Conservation (phyloP, 2,113 vertebrate genomes). For the Dicentrarchus labrax region DNA sequence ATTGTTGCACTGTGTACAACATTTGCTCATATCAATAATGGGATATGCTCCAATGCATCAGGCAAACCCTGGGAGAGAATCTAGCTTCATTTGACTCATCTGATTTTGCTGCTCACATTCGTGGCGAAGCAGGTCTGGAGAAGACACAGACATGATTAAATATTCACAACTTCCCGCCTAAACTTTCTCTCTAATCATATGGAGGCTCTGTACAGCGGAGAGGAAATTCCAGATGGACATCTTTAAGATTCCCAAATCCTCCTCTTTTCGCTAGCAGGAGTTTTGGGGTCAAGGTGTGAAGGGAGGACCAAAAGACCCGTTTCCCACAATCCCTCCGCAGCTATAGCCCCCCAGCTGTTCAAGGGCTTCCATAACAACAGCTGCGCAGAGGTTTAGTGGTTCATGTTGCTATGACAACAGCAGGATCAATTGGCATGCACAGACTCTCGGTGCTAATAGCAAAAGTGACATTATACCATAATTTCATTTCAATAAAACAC, state of each 20-base stretch:
- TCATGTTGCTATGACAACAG: conserved; percentile 87
- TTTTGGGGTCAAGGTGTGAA: conserved; percentile 79
- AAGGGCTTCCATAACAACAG: conserved; percentile 86
- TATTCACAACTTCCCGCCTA: conserved; percentile 58
- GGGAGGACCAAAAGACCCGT: conserved; percentile 76
- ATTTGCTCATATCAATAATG: conserved; percentile 73
- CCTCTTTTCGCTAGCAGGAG: conserved; percentile 55
- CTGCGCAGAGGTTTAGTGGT: conserved; percentile 85
- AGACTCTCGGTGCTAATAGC: conserved; percentile 82
- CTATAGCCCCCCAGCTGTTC: conserved; percentile 86
- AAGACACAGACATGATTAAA: conserved; percentile 52
- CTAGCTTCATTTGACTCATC: conserved; percentile 66
- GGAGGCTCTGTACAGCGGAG: conserved; percentile 17
- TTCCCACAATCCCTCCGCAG: conserved; percentile 85
- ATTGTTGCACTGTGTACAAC: conserved; percentile 71
- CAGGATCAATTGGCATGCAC: conserved; percentile 83
- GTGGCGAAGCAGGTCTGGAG: conserved; percentile 55
- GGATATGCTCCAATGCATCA: conserved; percentile 63
- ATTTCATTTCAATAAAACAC: conserved; percentile 82
- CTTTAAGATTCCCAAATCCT: conserved; percentile 70
- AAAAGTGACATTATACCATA: conserved; percentile 83
- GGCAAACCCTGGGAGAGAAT: conserved; percentile 66
- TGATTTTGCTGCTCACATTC: conserved; percentile 47
- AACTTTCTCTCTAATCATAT: conserved; percentile 53
- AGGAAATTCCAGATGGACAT: conserved; percentile 68